Evolutionary conservation across 2,113 vertebrate genomes (phyloP).

Genomic region (Prionailurus viverrinus): DNA sequence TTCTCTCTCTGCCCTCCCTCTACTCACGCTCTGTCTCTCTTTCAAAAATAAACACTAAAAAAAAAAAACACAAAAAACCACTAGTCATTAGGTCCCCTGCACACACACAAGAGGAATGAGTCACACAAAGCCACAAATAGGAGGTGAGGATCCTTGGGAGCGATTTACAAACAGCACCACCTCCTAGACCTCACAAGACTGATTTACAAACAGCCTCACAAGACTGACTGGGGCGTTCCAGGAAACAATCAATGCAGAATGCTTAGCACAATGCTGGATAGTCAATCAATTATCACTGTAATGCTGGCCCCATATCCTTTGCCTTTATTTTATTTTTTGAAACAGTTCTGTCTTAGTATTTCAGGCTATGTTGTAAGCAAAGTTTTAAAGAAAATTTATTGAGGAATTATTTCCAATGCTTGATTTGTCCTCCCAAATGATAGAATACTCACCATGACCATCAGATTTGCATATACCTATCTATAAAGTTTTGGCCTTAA

Average conservation of each 20-base stretch:
- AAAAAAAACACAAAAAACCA: too few relatives aligned
- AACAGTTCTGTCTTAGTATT: neutral
- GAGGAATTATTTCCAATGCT: neutral
- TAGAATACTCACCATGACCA: neutral
- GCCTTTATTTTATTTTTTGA: neutral
- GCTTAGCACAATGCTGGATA: fast-evolving
- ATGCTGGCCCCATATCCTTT: fast-evolving
- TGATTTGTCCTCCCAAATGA: neutral
- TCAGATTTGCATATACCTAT: neutral
- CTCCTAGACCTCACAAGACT: neutral
- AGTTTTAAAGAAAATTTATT: neutral
- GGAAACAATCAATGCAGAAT: neutral
- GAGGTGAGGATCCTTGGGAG: fast-evolving
- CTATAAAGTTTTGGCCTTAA: neutral
- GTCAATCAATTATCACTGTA: fast-evolving
- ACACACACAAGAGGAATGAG: neutral
- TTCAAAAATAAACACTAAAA: too few relatives aligned
- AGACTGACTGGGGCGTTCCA: fast-evolving
- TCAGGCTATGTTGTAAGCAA: neutral
- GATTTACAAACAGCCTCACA: too few relatives aligned
- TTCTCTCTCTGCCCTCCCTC: too few relatives aligned
- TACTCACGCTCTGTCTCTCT: too few relatives aligned
- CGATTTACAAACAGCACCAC: too few relatives aligned
- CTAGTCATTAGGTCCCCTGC: too few relatives aligned
- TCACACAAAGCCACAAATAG: fast-evolving